Evolutionary conservation across 2,113 vertebrate species (phyloP).

Genomic region (Tangachromis dhanisi): DNA sequence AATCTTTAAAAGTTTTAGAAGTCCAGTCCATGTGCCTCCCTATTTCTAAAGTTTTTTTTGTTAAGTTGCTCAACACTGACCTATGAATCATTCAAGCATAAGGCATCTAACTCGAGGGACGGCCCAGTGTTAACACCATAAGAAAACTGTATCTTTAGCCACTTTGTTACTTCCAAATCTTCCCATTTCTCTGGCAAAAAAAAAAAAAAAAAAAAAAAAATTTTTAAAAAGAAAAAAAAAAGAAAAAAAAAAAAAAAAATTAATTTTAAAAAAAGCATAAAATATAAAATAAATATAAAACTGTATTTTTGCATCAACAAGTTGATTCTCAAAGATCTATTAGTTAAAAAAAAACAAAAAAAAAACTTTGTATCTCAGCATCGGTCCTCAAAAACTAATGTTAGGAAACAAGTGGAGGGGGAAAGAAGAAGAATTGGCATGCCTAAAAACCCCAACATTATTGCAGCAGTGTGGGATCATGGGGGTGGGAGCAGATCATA

Average conservation of each 20-base stretch:
- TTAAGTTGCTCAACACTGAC: not conserved
- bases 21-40: not conserved
- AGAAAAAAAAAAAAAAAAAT: not conserved
- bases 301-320: not conserved
- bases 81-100: not conserved
- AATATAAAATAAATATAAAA: not conserved
- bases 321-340: not conserved
- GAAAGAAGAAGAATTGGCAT: not conserved
- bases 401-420: not conserved
- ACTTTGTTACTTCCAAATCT: not conserved
- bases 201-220: not conserved
- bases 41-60: not conserved
- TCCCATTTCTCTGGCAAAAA: not conserved
- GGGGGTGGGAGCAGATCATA: accelerated
- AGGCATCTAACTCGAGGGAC: not conserved
- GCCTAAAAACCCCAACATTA: not conserved
- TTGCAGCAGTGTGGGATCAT: not conserved
- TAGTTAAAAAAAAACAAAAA: not conserved
- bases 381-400: not conserved
- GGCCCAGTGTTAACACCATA: not conserved
- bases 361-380: not conserved
- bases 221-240: not conserved
- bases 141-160: not conserved
- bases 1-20: not conserved
- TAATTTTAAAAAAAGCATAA: not conserved